Evolutionary conservation across 2,888 invertebrate genomes (phyloP).

Genomic region (Crioceris asparagi): DNA sequence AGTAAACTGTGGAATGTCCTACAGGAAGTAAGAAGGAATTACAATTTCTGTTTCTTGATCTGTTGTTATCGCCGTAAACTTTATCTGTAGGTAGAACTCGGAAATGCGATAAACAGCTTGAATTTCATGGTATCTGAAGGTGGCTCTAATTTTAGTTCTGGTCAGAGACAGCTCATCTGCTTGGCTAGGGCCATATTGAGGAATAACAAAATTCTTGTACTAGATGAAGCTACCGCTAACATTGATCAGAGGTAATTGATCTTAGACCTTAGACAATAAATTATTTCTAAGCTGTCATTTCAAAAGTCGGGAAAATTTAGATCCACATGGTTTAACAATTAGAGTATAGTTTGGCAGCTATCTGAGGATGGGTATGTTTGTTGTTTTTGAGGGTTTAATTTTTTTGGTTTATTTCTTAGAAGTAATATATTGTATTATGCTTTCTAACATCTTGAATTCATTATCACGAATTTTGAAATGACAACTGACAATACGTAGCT

Average conservation of each 20-base stretch:
- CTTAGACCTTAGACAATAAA: no score
- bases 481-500: no score
- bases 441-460: no score
- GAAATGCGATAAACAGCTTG: slow-evolving; percentile 51
- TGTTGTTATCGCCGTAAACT: background rate
- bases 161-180: slow-evolving; percentile 79
- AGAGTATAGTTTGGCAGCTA: no score
- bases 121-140: slow-evolving; percentile 60
- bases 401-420: no score
- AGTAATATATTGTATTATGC: no score
- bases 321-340: no score
- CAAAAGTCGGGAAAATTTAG: no score
- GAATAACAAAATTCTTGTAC: slow-evolving; percentile 65
- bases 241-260: slow-evolving; percentile 65
- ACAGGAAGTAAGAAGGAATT: slow-evolving; percentile 42
- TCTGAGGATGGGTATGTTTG: no score
- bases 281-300: no score
- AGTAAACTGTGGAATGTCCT: slow-evolving; percentile 67
- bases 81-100: slow-evolving; percentile 58
- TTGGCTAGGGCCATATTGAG: slow-evolving; percentile 75
- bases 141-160: slow-evolving; percentile 75
- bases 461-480: no score
- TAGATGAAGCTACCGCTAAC: slow-evolving; percentile 88
- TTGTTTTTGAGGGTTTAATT: no score
- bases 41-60: background rate